phyloP scores from a whole-genome alignment of 2,888 invertebrate genomes.

The Ochropleura plecta region DNA sequence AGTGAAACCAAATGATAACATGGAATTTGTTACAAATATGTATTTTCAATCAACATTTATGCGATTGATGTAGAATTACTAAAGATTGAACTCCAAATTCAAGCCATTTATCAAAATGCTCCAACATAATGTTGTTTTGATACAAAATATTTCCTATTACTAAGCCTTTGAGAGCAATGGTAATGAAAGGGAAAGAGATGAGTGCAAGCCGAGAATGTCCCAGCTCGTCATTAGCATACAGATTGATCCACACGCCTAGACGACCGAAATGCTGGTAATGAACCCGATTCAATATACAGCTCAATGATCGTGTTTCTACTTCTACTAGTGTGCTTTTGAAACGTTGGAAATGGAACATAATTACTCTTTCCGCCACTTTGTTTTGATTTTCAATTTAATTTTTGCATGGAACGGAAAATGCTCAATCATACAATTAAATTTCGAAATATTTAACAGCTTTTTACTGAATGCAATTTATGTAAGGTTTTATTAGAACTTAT shows the following conservation, averaged over 20 bases:
- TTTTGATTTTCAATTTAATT: neutral
- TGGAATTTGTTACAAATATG: neutral
- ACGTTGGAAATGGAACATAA: slow-evolving; percentile 39
- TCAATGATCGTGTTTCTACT: slow-evolving; percentile 65
- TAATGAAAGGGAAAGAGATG: slow-evolving; percentile 70
- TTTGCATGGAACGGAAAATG: neutral
- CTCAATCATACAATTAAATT: too few relatives aligned
- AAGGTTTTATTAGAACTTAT: too few relatives aligned
- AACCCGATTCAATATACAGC: slow-evolving; percentile 73
- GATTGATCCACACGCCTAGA: slow-evolving; percentile 79
- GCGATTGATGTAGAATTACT: neutral
- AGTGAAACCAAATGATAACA: neutral
- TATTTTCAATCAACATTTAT: slow-evolving; percentile 1
- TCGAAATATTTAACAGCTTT: too few relatives aligned
- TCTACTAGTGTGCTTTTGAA: slow-evolving; percentile 31
- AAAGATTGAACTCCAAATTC: neutral
- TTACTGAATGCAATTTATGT: too few relatives aligned
- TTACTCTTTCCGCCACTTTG: slow-evolving; percentile 19
- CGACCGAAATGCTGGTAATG: slow-evolving; percentile 78
- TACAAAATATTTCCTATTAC: slow-evolving; percentile 40
- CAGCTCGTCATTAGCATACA: slow-evolving; percentile 84
- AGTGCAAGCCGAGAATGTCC: slow-evolving; percentile 70
- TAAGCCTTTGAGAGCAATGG: slow-evolving; percentile 66
- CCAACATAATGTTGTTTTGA: slow-evolving; percentile 6
- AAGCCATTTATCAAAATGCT: slow-evolving; percentile 6